These are phyloP conservation scores for Popillia japonica DNA, from an alignment of 1,140 invertebrate species.

Conservation along the genomic window DNA sequence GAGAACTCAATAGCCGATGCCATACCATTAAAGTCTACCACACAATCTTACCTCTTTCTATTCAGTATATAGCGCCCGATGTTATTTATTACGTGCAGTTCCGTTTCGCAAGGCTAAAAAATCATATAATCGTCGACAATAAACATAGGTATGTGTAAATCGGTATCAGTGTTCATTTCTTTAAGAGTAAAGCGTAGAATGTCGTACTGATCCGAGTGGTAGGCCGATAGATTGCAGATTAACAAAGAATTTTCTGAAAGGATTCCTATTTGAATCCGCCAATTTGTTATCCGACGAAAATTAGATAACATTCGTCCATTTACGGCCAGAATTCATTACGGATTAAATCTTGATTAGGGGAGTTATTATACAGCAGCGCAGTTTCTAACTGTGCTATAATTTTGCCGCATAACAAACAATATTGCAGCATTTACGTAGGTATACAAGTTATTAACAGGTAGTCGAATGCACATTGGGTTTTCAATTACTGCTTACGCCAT, in stretches of 20 bases:
- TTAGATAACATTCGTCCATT: not conserved
- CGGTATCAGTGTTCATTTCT: constrained; percentile 17
- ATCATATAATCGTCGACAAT: not conserved
- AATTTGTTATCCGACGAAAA: constrained; percentile 22
- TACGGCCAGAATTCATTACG: constrained; percentile 23
- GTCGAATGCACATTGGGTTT: not conserved
- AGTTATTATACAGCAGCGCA: not conserved
- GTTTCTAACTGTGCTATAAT: constrained; percentile 13
- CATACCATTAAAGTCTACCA: constrained; percentile 16
- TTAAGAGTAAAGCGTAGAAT: constrained; percentile 13
- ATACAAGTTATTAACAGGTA: constrained; percentile 24
- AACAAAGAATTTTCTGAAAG: not conserved
- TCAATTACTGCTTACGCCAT: constrained; percentile 17
- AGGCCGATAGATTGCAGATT: constrained; percentile 25
- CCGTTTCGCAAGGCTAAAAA: constrained; percentile 31
- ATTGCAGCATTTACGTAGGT: constrained; percentile 31
- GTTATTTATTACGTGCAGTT: constrained; percentile 21
- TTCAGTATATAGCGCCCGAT: constrained; percentile 2
- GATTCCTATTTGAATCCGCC: not conserved
- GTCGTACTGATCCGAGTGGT: not conserved
- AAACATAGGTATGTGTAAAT: constrained; percentile 27
- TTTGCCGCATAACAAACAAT: not conserved
- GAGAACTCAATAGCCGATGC: not conserved
- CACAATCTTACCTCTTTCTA: constrained; percentile 12
- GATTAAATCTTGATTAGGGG: constrained; percentile 20